phyloP scores from a whole-genome alignment of 2,888 invertebrate species.

The Brachynemurus nebulosus region DNA sequence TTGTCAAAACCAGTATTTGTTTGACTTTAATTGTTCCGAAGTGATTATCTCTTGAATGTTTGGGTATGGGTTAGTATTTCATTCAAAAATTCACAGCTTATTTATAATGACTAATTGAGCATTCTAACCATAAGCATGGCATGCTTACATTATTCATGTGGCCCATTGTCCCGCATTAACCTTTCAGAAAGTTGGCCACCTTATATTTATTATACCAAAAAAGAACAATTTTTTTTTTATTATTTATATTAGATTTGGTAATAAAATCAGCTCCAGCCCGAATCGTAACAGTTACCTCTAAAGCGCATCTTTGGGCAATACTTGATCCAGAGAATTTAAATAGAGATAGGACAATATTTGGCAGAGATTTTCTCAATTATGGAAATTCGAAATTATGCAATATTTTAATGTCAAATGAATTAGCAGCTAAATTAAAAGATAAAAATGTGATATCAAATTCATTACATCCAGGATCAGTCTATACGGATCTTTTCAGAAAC shows the following conservation, averaged over 20 bases:
- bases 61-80: no score
- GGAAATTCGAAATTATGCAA: conserved; percentile 28
- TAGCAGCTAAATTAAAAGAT: conserved; percentile 25
- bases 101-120: no score
- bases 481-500: conserved; percentile 28
- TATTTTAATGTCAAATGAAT: conserved; percentile 26
- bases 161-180: no score
- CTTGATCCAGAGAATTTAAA: conserved; percentile 5
- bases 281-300: conserved; percentile 28
- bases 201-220: background rate
- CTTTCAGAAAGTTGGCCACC: no score
- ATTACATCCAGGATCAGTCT: conserved; percentile 28
- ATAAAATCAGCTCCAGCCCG: conserved; percentile 27
- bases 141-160: no score
- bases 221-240: background rate
- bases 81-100: no score
- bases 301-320: conserved; percentile 7
- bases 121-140: no score
- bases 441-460: conserved; percentile 27
- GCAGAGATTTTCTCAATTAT: conserved; percentile 21
- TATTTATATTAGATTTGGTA: conserved; percentile 32
- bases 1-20: no score
- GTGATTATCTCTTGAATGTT: no score
- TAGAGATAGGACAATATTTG: conserved; percentile 11
- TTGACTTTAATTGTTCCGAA: no score